Evolutionary conservation across 2,113 vertebrate genomes (phyloP), one percentile per base, ranked within the genome.

Genomic region (Oriolus oriolus): DNA sequence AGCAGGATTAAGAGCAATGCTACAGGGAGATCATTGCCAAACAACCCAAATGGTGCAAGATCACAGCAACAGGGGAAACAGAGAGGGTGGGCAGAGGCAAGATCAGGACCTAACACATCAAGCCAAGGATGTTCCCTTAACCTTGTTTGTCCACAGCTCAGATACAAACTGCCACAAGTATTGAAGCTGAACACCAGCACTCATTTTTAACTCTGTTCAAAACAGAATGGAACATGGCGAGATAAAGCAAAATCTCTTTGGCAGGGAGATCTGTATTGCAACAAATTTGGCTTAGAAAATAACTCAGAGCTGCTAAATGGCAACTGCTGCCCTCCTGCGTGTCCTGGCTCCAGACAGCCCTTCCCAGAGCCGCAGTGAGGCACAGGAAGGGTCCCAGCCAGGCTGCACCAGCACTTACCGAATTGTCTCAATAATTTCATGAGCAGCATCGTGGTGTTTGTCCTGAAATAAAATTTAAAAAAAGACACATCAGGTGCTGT

Each of bases 381-480:
- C 57, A 26, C 28, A 47, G 74, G 33, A n/a, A 47, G 52, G 45
- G 11, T 27, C 60, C 57, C 23, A 65, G 47, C 47, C 56, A 37
- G 4, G 56, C 57, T 78, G 69, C 54, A 31, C 0, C 3, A 73
- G 57, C 44, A 97, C 98, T 97, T 97, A 99, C 99, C 99, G 98
- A 97, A 99, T 99, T 95, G 99, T 99, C 98, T 99, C 99, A 37
- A 99, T 99, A 96, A 99, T 99, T 98, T 99, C 99, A 24, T 99
- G 99, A 98, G 99, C 99, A 98, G 99, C 99, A 98, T 99, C 99
- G 18, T 99, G 99, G 97, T 99, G 99, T 98, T 99, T 99, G 98
- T 99, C 99, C 99, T 99, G 96, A 52, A 98, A 97, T 11, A 27
- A 35, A 66, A 45, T 24, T 24, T 11, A 12, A 35, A 42, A 42